These are phyloP conservation scores for Bilobella aurantiaca DNA, from an alignment of 1,140 invertebrate species.

Conservation along the genomic window DNA sequence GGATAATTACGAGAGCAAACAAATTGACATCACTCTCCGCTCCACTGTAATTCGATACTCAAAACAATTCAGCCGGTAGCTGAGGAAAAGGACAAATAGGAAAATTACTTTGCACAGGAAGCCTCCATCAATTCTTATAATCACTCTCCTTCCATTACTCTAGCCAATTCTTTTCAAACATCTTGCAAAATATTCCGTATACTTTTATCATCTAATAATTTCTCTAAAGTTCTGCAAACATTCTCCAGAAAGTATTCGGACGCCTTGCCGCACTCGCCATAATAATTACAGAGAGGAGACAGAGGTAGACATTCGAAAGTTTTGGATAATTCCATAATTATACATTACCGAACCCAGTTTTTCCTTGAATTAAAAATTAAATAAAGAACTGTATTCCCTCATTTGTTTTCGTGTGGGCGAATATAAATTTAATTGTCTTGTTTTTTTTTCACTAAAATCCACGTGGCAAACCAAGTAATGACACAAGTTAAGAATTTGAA, in stretches of 20 bases:
- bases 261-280: too few relatives aligned
- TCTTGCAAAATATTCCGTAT: not conserved
- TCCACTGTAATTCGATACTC: not conserved
- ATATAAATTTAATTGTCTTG: too few relatives aligned
- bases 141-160: not conserved
- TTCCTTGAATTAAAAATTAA: too few relatives aligned
- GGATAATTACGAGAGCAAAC: not conserved
- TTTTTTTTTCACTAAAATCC: too few relatives aligned
- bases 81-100: not conserved
- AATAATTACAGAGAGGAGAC: too few relatives aligned
- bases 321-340: too few relatives aligned
- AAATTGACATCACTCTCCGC: not conserved
- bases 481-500: too few relatives aligned
- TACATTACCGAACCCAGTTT: too few relatives aligned
- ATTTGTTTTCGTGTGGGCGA: too few relatives aligned
- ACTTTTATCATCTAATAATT: not conserved
- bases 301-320: too few relatives aligned
- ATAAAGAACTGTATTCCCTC: too few relatives aligned
- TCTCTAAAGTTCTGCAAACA: not conserved
- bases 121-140: not conserved
- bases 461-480: too few relatives aligned
- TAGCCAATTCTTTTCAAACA: not conserved
- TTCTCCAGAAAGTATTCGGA: not conserved
- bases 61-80: not conserved
- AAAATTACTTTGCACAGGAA: not conserved